Base-by-base conservation (phyloP, 2,797 vertebrate species). In the Sphaeramia orbicularis region DNA sequence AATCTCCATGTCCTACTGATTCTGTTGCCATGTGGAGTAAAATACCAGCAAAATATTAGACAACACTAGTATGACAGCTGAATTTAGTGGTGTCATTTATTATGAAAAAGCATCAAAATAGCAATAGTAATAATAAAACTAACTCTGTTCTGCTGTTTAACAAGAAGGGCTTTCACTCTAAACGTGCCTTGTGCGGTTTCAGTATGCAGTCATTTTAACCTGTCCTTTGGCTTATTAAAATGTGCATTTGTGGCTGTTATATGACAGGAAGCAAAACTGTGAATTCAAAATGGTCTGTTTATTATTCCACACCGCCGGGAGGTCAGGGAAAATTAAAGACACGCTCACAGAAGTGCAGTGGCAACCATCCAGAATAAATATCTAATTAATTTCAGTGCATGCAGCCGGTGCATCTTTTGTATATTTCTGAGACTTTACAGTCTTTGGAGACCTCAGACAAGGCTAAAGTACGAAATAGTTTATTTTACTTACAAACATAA, bases 381-480 rank as follows among this genome's bases (percentile, higher is more conserved):
- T 90, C 80, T 86, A 87, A 94, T 93, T 91, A 86, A 83, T 87
- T 89, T 91, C 72, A 53, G 59, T 68, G 72, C 86, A 83, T 84
- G 85, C 51, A 57, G 67, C 63, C 53, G 77, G 74, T 60, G 63
- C 53, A 71, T 88, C 66, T 83, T 87, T 78, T 74, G 68, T 83
- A 78, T 81, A 21, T 84, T 82, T 90, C 55, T 76, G 60, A 88
- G 81, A 84, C 76, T 86, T 86, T 83, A 55, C 86, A 83, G 84
- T 90, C 80, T 83, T 86, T 53, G 53, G 83, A 89, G 89, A 89
- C 80, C 83, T 86, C 74, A 72, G 71, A 86, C 84, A 89, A 91
- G 84, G 88, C 88, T 87, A 89, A 86, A 82, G 73, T 74, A 76
- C 41, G 76, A 89, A 85, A 78, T 57, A 41, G 59, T 66, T 87